Percentiles rank a stretch among this genome's conserved stretches.
phyloP scores from a whole-genome alignment of 2,888 invertebrate genomes.

The Parascotia fuliginaria region DNA sequence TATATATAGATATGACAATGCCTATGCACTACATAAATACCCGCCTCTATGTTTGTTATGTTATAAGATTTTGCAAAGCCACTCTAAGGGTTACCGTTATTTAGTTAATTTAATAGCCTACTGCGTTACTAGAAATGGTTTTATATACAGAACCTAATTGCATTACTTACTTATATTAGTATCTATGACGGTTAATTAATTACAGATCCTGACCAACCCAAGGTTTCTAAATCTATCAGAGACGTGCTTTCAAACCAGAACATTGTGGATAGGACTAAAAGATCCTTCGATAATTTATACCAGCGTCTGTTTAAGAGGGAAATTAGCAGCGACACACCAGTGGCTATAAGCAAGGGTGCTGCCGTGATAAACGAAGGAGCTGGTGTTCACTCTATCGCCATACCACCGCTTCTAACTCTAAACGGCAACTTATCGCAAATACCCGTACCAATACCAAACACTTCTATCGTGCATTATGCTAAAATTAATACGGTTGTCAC shows the following conservation, averaged over 20 bases:
- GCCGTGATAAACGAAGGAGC: constrained; percentile 63
- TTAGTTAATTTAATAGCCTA: too few species aligned
- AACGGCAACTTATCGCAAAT: constrained; percentile 69
- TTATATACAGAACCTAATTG: neutral
- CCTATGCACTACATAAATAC: too few species aligned
- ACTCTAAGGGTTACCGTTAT: too few species aligned
- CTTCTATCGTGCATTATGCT: constrained; percentile 72
- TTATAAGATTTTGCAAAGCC: too few species aligned
- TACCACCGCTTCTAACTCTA: constrained; percentile 66
- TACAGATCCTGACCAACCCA: neutral
- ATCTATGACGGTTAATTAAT: neutral
- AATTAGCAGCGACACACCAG: constrained; percentile 29
- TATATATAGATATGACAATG: too few species aligned
- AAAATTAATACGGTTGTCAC: constrained; percentile 68
- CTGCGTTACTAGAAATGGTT: too few species aligned
- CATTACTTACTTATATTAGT: neutral
- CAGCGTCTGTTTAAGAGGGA: constrained; percentile 48
- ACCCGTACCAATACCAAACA: constrained; percentile 76
- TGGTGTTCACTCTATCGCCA: constrained; percentile 63
- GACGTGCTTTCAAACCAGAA: neutral
- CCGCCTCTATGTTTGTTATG: too few species aligned
- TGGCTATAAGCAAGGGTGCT: constrained; percentile 59
- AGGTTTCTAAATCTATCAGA: neutral
- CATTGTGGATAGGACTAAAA: constrained; percentile 11
- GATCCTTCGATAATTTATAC: constrained; percentile 27